Conservation (phyloP, 1,140 invertebrate genomes). For the Archivesica marissinica region DNA sequence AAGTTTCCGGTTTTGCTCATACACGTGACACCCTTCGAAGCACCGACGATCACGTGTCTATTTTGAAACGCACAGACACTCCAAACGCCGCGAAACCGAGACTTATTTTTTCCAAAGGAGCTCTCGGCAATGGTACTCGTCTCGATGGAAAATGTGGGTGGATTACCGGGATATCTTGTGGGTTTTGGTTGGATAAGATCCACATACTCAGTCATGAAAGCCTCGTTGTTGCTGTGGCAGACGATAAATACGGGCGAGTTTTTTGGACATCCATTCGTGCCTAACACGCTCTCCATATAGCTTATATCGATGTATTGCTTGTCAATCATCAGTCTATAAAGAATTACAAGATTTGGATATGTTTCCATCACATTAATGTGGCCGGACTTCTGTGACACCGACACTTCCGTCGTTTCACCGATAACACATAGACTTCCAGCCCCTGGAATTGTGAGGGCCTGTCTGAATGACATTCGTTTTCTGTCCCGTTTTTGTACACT, state of each 20-base stretch:
- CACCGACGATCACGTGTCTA: slow-evolving; percentile 24
- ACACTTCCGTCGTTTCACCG: slow-evolving; percentile 39
- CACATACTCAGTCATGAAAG: slow-evolving; percentile 3
- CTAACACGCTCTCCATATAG: slow-evolving; percentile 23
- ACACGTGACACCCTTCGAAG: slow-evolving; percentile 40
- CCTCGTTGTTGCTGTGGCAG: slow-evolving; percentile 1
- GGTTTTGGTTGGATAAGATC: slow-evolving; percentile 40
- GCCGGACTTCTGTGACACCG: slow-evolving; percentile 1
- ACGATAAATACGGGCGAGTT: slow-evolving; percentile 27
- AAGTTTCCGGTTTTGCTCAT: slow-evolving; percentile 44
- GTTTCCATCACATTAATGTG: slow-evolving; percentile 44
- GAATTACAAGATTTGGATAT: background rate
- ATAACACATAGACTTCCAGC: slow-evolving; percentile 16
- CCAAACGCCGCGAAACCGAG: slow-evolving; percentile 25
- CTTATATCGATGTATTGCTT: slow-evolving; percentile 12
- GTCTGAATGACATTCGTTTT: slow-evolving; percentile 41
- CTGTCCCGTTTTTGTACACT: slow-evolving; percentile 55
- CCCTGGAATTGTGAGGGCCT: slow-evolving; percentile 11
- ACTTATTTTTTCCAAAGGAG: slow-evolving; percentile 14
- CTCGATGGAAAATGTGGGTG: slow-evolving; percentile 6
- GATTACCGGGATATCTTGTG: slow-evolving; percentile 41
- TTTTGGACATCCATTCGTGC: background rate
- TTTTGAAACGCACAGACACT: slow-evolving; percentile 38
- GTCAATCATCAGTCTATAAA: slow-evolving; percentile 3
- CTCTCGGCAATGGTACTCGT: slow-evolving; percentile 35